Evolutionary conservation across 1,140 invertebrate species (phyloP).

Genomic region (Cydia fagiglandana): DNA sequence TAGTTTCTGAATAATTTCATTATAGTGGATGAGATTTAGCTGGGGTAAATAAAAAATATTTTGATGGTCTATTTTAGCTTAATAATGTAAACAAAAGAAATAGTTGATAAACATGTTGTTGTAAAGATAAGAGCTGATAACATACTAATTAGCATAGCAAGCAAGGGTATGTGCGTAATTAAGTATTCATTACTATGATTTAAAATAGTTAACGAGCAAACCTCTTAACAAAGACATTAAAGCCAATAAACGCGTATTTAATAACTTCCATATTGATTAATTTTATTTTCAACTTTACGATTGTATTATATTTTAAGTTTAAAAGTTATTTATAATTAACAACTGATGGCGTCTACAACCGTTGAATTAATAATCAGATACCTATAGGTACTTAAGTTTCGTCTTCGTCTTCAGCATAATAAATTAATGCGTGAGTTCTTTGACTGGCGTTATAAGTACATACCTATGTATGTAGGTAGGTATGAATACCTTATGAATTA

Average conservation of each 20-base stretch:
- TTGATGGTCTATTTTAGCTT: no score
- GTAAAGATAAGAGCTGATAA: conserved; percentile 5
- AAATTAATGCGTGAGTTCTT: neutral
- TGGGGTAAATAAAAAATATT: no score
- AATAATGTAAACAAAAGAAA: neutral
- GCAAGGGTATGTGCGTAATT: neutral
- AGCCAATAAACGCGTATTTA: neutral
- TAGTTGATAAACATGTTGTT: neutral
- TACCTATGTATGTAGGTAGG: neutral
- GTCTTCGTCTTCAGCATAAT: neutral
- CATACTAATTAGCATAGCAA: neutral
- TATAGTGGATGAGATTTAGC: no score
- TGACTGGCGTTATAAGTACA: neutral
- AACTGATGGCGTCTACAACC: neutral
- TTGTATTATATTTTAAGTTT: neutral
- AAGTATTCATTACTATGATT: neutral
- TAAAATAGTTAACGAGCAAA: neutral
- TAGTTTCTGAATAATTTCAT: no score
- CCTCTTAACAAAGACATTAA: neutral
- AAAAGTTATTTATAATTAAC: neutral
- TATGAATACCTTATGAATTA: neutral
- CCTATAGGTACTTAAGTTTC: neutral
- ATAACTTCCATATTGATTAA: neutral
- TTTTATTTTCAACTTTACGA: neutral
- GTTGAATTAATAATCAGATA: neutral